Percentiles rank a stretch among this genome's conserved stretches.
These are phyloP conservation scores for Drosophila pallidifrons DNA, from an alignment of 1,140 invertebrate species.

Conservation along the genomic window DNA sequence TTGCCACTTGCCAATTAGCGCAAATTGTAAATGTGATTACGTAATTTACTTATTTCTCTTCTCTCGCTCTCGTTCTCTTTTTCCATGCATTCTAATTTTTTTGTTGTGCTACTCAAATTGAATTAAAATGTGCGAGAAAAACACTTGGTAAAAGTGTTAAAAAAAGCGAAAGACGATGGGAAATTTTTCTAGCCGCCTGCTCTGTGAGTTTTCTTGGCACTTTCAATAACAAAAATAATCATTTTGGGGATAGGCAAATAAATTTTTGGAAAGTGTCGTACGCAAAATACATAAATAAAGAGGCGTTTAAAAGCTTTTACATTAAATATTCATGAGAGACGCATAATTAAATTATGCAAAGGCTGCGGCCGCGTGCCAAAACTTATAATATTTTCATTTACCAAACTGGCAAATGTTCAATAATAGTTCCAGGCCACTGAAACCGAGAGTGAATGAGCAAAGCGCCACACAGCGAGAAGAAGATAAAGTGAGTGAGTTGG, in stretches of 20 bases:
- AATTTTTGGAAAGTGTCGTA: constrained; percentile 28
- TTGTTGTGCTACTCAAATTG: constrained; percentile 28
- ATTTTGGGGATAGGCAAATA: constrained; percentile 33
- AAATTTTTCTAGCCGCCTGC: neutral
- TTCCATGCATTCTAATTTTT: neutral
- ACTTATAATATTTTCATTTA: constrained; percentile 78
- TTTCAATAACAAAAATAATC: constrained; percentile 72
- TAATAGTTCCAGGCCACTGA: constrained; percentile 43
- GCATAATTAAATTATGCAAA: constrained; percentile 78
- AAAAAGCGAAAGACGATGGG: neutral
- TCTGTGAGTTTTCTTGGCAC: constrained; percentile 29
- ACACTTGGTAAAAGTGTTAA: constrained; percentile 55
- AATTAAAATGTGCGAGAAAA: constrained; percentile 44
- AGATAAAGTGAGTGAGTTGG: neutral
- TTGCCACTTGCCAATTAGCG: constrained; percentile 39
- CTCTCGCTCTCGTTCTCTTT: neutral
- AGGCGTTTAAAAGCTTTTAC: constrained; percentile 73
- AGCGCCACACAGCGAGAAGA: neutral
- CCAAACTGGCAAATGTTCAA: constrained; percentile 75
- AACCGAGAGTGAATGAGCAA: constrained; percentile 18
- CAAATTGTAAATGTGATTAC: constrained; percentile 41
- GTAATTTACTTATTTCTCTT: constrained; percentile 27
- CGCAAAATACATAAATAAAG: constrained; percentile 72
- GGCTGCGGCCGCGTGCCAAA: constrained; percentile 75
- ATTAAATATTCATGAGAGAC: constrained; percentile 75